These are phyloP conservation scores for Stenoptilia bipunctidactyla DNA, from an alignment of 2,888 invertebrate genomes.

Conservation along the genomic window DNA sequence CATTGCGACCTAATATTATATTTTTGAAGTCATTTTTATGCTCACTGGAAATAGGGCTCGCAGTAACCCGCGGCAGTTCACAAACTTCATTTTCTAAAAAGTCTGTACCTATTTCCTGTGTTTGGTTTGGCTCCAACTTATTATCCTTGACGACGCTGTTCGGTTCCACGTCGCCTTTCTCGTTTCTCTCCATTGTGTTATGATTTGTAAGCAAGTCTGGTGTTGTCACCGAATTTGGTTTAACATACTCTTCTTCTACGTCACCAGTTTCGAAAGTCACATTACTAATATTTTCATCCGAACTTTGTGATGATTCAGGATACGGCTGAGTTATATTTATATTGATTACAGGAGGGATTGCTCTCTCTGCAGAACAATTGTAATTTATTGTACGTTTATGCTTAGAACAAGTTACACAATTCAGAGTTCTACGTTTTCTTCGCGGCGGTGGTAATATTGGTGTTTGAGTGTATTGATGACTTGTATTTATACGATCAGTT, in stretches of 20 bases:
- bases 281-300: conserved; percentile 52
- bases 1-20: conserved; percentile 49
- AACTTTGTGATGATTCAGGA: conserved; percentile 49
- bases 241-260: conserved; percentile 8
- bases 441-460: conserved; percentile 37
- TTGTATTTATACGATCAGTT: conserved; percentile 37
- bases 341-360: conserved; percentile 61
- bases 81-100: conserved; percentile 44
- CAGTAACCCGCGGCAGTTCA: conserved; percentile 37
- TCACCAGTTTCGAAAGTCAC: not conserved
- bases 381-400: conserved; percentile 24
- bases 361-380: conserved; percentile 28
- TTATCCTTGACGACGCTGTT: conserved; percentile 11
- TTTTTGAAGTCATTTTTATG: conserved; percentile 38
- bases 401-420: conserved; percentile 24
- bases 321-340: conserved; percentile 73
- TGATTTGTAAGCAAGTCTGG: conserved; percentile 74
- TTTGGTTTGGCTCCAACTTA: conserved; percentile 12
- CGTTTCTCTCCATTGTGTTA: conserved; percentile 43
- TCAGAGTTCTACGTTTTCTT: conserved; percentile 32
- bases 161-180: conserved; percentile 19
- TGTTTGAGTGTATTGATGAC: conserved; percentile 46
- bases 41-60: conserved; percentile 21
- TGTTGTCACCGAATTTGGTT: conserved; percentile 35
- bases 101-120: conserved; percentile 22